A percentile compares a stretch with the other conserved stretches of the same genome.
These are phyloP conservation scores for Sminthurides aquaticus DNA, from an alignment of 2,888 invertebrate genomes.

Conservation along the genomic window DNA sequence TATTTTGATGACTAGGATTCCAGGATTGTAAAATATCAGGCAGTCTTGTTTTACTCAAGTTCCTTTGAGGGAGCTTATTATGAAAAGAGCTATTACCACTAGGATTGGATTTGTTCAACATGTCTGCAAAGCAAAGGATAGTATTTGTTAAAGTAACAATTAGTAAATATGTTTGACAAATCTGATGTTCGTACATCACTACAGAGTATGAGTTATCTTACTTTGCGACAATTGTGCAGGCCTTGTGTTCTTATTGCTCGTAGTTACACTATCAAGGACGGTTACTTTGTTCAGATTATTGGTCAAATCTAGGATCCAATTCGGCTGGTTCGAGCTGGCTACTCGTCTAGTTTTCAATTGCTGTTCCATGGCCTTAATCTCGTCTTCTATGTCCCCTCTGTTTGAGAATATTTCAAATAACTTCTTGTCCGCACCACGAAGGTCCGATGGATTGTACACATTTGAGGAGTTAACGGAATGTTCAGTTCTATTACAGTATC, in stretches of 20 bases:
- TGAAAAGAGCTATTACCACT: neutral
- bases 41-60: conserved; percentile 13
- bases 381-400: conserved; percentile 17
- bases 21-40: conserved; percentile 23
- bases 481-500: conserved; percentile 11
- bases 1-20: conserved; percentile 10
- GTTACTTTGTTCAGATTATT: conserved; percentile 19
- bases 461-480: neutral
- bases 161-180: too few relatives aligned
- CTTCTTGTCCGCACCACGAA: conserved; percentile 15
- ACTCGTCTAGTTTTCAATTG: conserved; percentile 12
- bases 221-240: neutral
- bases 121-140: neutral
- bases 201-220: neutral
- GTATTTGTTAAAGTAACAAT: too few relatives aligned
- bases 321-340: conserved; percentile 2
- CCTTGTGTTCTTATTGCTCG: neutral
- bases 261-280: neutral
- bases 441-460: neutral
- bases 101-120: neutral
- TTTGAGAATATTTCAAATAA: conserved; percentile 16
- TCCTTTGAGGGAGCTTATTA: neutral
- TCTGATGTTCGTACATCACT: too few relatives aligned
- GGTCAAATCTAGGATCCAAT: conserved; percentile 15
- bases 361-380: conserved; percentile 19